Evolutionary conservation across 2,113 vertebrate genomes (phyloP).

Genomic region (Heliornis fulica): DNA sequence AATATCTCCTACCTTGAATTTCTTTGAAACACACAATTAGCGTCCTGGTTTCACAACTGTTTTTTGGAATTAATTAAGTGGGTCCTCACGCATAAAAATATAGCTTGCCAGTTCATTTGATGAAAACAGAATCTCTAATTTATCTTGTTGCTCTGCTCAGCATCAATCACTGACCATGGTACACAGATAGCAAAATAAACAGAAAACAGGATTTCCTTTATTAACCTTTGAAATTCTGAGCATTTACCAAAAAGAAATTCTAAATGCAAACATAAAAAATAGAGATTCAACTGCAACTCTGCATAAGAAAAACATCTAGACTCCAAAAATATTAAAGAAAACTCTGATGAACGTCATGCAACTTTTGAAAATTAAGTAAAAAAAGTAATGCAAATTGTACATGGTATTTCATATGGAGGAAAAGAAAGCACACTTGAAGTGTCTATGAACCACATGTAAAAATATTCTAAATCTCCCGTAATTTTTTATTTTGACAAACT

Average conservation of each 20-base stretch:
- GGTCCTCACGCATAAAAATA: neutral
- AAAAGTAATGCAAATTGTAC: neutral
- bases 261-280: neutral
- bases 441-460: neutral
- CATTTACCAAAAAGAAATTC: neutral
- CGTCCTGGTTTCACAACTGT: neutral
- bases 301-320: neutral
- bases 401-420: neutral
- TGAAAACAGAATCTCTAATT: neutral
- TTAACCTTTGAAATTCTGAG: neutral
- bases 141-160: neutral
- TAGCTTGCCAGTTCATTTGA: neutral
- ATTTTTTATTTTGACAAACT: neutral
- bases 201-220: neutral
- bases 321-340: neutral
- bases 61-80: neutral
- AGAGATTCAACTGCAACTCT: neutral
- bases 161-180: neutral
- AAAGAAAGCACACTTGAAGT: neutral
- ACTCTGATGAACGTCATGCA: neutral
- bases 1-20: neutral
- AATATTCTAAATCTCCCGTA: neutral
- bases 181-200: neutral
- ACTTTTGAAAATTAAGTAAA: neutral
- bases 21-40: neutral